Conservation (phyloP, 1,140 invertebrate species). For the Lasioglossum albipes region DNA sequence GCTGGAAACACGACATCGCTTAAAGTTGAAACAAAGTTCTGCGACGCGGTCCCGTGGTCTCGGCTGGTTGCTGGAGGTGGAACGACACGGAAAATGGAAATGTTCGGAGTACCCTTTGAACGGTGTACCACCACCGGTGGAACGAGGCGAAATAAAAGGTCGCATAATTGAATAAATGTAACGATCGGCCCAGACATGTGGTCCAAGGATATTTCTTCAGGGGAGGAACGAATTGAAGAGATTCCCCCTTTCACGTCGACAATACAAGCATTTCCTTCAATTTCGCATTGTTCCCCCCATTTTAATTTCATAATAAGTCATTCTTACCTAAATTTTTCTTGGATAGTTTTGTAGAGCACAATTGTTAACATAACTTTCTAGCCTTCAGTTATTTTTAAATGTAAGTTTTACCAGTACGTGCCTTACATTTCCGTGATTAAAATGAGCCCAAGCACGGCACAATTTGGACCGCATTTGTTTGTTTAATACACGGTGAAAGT, state of each 20-base stretch:
- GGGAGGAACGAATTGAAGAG: neutral
- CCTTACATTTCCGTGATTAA: no score
- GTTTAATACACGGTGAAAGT: no score
- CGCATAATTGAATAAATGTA: conserved; percentile 46
- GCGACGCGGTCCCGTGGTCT: conserved; percentile 11
- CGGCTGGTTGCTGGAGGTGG: neutral
- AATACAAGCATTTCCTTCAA: no score
- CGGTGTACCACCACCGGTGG: neutral
- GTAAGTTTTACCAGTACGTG: no score
- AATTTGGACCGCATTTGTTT: no score
- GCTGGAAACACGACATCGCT: conserved; percentile 60
- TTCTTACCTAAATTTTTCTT: no score
- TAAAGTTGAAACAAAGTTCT: conserved; percentile 66
- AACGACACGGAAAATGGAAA: conserved; percentile 45
- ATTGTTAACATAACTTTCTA: no score
- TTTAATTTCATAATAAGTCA: no score
- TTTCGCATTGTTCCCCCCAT: no score
- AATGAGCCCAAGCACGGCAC: no score
- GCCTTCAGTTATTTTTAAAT: no score
- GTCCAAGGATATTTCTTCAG: neutral
- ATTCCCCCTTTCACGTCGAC: neutral
- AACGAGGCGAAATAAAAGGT: conserved; percentile 28
- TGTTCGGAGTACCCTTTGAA: conserved; percentile 29
- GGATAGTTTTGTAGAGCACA: no score
- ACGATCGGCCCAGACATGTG: neutral